Base-by-base conservation (phyloP, 2,797 vertebrate species). In the Catamblyrhynchus diadema region DNA sequence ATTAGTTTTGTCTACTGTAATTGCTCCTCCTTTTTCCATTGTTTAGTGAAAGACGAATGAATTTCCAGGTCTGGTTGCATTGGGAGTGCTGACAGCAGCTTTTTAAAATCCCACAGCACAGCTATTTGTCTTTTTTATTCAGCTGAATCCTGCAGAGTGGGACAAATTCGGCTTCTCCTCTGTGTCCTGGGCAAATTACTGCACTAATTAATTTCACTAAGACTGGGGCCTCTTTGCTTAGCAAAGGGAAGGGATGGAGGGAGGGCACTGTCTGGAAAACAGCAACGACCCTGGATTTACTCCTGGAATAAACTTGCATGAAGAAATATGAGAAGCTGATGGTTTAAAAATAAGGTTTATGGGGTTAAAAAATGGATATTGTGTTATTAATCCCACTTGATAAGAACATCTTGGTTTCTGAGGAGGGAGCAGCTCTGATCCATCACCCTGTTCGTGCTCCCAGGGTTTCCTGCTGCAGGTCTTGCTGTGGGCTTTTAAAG, bases 1-100 rank as follows among this genome's bases (percentile, higher is more conserved):
- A 94, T 96, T 89, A 69, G 82, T 66, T 96, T 94, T 83, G 82
- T 79, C 87, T 90, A 6, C 85, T 93, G 73, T 83, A 88, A 95
- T 75, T 91, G 90, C 93, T 67, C 71, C 80, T 93, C 85, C 56
- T 86, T 88, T 95, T 70, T 13, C 88, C 70, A 37, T 88, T 84
- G 88, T 92, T 92, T 75, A 44, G 69, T 86, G 86, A 81, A 86
- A 92, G 88, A 88, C 9, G 21, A 69, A 90, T 86, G 95, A 51
- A 64, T 90, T 95, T 81, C 93, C 94, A 95, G 93, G 81, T 91
- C 82, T 86, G 22, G 82, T 42, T 88, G 77, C 81, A 15, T 2
- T 24, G 69, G 82, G 87, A 89, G 39, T 65, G 85, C 95, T 95
- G 94, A 88, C 79, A 74, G 89, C 79, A 81, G 94, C 95, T 94